Percentiles rank a stretch among this genome's conserved stretches.
Evolutionary conservation across 2,113 vertebrate genomes (phyloP).

Genomic region (Turdus rufiventris): DNA sequence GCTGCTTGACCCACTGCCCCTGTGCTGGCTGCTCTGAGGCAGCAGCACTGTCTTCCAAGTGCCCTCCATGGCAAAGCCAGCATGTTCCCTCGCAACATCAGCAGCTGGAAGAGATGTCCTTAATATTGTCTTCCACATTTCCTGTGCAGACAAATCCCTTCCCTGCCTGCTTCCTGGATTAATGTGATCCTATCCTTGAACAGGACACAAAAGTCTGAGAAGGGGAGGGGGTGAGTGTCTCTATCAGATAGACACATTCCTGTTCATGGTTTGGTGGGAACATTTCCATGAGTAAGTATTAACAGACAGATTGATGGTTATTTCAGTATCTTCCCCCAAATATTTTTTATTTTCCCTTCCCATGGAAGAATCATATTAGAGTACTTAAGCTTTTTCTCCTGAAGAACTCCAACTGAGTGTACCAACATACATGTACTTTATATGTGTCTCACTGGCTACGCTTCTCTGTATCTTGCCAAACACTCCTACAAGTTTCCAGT

Average conservation of each 20-base stretch:
- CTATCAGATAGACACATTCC: neutral
- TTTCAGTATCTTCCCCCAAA: neutral
- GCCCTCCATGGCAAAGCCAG: neutral
- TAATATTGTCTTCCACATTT: neutral
- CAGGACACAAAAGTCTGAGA: neutral
- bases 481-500: neutral
- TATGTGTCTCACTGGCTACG: fast-evolving
- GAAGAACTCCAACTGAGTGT: neutral
- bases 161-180: neutral
- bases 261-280: neutral
- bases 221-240: neutral
- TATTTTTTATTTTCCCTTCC: neutral
- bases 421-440: neutral
- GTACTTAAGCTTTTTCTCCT: neutral
- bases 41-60: neutral
- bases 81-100: fast-evolving
- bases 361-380: neutral
- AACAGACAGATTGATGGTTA: neutral
- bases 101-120: neutral
- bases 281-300: neutral
- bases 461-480: neutral
- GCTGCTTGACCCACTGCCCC: neutral
- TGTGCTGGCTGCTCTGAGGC: fast-evolving
- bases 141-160: neutral
- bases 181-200: neutral